These are phyloP conservation scores for Nomia melanderi DNA, from an alignment of 1,140 invertebrate species.

Conservation along the genomic window DNA sequence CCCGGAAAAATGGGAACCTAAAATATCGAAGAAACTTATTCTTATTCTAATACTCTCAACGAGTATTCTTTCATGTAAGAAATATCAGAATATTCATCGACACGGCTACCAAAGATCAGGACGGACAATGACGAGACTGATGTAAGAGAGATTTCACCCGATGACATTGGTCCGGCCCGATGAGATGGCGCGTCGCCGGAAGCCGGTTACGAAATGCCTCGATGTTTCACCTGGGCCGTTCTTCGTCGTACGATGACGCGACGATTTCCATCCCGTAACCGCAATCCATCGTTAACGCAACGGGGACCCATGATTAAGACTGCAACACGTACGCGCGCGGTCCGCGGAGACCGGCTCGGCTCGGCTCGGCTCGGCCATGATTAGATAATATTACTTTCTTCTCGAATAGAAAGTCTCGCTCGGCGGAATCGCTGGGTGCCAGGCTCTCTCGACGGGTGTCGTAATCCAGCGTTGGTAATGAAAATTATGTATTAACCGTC, in stretches of 20 bases:
- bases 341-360: constrained; percentile 7
- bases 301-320: constrained; percentile 34
- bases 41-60: too few relatives aligned
- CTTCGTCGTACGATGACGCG: constrained; percentile 10
- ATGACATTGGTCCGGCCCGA: background rate
- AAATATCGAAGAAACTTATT: too few relatives aligned
- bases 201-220: background rate
- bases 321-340: background rate
- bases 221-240: background rate
- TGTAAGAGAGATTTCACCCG: background rate
- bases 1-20: too few relatives aligned
- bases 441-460: background rate
- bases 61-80: too few relatives aligned
- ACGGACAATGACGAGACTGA: background rate
- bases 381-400: constrained; percentile 77
- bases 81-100: background rate
- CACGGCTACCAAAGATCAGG: background rate
- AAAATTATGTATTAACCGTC: constrained; percentile 31
- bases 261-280: constrained; percentile 37
- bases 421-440: constrained; percentile 5
- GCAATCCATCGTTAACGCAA: constrained; percentile 58
- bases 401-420: constrained; percentile 74
- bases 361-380: constrained; percentile 30
- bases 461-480: constrained; percentile 43
- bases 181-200: too few relatives aligned